Conservation (phyloP, 2,797 vertebrate genomes). For the Tiaroga cobitis region DNA sequence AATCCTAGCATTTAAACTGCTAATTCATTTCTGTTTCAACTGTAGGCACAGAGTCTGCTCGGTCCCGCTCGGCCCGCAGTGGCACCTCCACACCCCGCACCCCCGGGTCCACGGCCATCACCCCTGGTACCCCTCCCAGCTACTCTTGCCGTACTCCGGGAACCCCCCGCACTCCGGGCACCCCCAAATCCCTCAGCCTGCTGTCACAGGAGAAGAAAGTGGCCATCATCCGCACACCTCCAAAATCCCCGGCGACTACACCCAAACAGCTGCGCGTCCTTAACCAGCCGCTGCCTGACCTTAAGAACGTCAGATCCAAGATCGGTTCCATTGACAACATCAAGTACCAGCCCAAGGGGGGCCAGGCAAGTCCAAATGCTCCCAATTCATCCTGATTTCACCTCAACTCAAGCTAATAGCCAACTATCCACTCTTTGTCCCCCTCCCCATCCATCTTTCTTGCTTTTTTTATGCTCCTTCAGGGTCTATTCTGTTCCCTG, state of each 20-base stretch:
- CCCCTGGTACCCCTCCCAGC: slow-evolving; percentile 94
- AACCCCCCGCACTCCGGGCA: slow-evolving; percentile 86
- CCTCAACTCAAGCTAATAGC: background rate
- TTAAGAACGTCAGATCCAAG: slow-evolving; percentile 96
- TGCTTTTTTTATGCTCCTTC: background rate
- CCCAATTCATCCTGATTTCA: background rate
- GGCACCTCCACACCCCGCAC: slow-evolving; percentile 95
- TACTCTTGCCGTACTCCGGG: slow-evolving; percentile 93
- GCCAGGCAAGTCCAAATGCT: slow-evolving; percentile 84
- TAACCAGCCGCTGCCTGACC: slow-evolving; percentile 95
- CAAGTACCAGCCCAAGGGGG: slow-evolving; percentile 97
- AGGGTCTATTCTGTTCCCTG: slow-evolving; percentile 48
- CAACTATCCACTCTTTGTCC: background rate
- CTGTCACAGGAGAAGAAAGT: slow-evolving; percentile 94
- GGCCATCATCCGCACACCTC: slow-evolving; percentile 93
- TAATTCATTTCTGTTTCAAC: background rate
- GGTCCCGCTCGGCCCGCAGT: slow-evolving; percentile 93
- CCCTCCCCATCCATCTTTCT: background rate
- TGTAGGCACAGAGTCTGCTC: slow-evolving; percentile 86
- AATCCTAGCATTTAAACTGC: background rate
- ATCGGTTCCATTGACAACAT: slow-evolving; percentile 97
- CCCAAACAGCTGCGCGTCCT: slow-evolving; percentile 95
- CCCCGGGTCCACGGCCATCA: slow-evolving; percentile 93
- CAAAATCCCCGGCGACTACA: slow-evolving; percentile 95
- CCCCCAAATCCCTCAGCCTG: slow-evolving; percentile 90